These are phyloP conservation scores for Haliclona indistincta DNA, from an alignment of 37 sponge, comb jelly and placozoan species.

Conservation along the genomic window DNA sequence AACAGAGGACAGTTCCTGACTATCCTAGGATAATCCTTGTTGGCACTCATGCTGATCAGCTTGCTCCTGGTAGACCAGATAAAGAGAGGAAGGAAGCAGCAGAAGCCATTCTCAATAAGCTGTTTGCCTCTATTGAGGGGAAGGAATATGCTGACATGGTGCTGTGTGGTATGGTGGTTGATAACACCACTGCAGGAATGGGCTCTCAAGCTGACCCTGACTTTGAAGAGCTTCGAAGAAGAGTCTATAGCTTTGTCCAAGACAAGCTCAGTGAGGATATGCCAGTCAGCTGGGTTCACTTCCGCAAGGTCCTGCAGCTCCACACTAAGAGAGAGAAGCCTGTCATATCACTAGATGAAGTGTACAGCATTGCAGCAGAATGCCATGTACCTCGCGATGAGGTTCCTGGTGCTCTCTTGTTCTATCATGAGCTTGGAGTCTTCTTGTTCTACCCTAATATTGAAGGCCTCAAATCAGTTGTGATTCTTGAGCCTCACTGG, in stretches of 20 bases:
- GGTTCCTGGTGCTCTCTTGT: constrained; percentile 43
- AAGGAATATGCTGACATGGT: constrained; percentile 20
- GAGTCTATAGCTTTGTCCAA: constrained; percentile 18
- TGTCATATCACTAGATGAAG: constrained; percentile 8
- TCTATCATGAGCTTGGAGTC: constrained; percentile 61
- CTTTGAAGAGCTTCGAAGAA: constrained; percentile 2
- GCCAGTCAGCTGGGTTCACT: constrained; percentile 54
- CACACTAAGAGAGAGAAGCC: constrained; percentile 3
- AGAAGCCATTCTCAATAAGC: background rate
- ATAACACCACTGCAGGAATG: constrained; percentile 65
- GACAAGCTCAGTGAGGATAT: constrained; percentile 6
- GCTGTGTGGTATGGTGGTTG: constrained; percentile 15
- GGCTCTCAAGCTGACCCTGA: constrained; percentile 35
- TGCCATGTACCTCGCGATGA: constrained; percentile 12
- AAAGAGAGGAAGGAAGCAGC: too few species aligned
- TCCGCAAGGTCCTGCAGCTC: constrained; percentile 43
- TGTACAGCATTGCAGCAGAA: constrained; percentile 2
- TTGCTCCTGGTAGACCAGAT: too few species aligned
- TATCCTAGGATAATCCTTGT: constrained; percentile 32
- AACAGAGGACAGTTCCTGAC: too few species aligned
- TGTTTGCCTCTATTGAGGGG: background rate
- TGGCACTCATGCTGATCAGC: constrained; percentile 42
- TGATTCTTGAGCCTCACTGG: constrained; percentile 53
- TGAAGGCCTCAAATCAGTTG: background rate
- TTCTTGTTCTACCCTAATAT: constrained; percentile 50